Base-by-base conservation (phyloP, 2,797 vertebrate species). In the Rhinichthys osculus region DNA sequence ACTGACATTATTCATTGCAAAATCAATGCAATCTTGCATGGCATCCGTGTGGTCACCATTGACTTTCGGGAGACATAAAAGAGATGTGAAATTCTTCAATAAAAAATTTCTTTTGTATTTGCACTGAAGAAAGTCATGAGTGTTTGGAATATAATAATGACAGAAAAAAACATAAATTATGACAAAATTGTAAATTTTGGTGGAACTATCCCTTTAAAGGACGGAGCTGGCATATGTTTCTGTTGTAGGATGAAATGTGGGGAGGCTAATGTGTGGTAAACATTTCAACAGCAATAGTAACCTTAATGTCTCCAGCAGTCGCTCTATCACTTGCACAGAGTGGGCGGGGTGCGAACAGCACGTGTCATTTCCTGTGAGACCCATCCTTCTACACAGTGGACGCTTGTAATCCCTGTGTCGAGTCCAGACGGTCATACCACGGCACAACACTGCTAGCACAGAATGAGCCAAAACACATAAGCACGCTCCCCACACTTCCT, bases 351-450 rank as follows among this genome's bases (percentile, higher is more conserved):
- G 84, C 11, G 44, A 78, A 78, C 67, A 50, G 83, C 69, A 69
- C 33, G 78, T 87, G 89, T 89, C 87, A 89, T 82, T 88, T 90
- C 89, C 87, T 89, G 87, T 78, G 74, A 73, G 76, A 83, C 69
- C 86, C 87, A 40, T 72, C 83, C 86, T 88, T 84, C 71, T 74
- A 78, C 85, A 40, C 88, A 85, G 87, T 35, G 66, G 86, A 74
- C 27, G 10, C 83, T 70, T 89, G 89, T 89, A 84, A 89, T 91
- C 79, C 84, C 54, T 85, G 88, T 87, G 82, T 88, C 42, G 62
- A 70, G 80, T 88, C 88, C 89, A 89, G 89, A 89, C 82, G 85
- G 89, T 77, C 85, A 52, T 78, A 78, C 76, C 78, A 79, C 38
- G 84, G 42, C 69, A 47, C 85, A 52, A 73, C 85, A 57, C 72